Evolutionary conservation across 2,113 vertebrate species (phyloP).

Genomic region (Lipotes vexillifer): DNA sequence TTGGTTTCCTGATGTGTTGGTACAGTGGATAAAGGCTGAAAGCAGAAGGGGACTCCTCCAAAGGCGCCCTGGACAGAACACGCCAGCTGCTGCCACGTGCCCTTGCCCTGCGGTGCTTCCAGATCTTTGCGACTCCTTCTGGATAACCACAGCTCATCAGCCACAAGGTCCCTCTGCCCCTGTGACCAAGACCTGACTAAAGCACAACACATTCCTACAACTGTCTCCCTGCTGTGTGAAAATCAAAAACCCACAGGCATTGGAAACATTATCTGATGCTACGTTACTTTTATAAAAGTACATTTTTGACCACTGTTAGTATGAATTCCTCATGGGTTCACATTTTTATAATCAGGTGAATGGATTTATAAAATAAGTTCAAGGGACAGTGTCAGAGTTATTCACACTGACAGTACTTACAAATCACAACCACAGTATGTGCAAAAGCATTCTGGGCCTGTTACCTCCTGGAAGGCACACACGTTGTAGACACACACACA

Average conservation of each 20-base stretch:
- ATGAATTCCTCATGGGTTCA: not conserved
- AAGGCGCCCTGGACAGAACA: not conserved
- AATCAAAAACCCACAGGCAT: not conserved
- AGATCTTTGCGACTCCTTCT: not conserved
- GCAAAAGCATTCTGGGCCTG: not conserved
- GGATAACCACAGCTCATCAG: not conserved
- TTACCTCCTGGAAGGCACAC: not conserved
- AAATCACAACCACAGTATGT: not conserved
- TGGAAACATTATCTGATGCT: not conserved
- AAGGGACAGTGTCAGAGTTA: not conserved
- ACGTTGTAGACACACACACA: not conserved
- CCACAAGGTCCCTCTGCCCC: not conserved
- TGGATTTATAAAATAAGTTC: not conserved
- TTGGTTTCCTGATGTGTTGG: not conserved
- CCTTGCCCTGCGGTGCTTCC: fast-evolving
- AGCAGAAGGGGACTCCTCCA: not conserved
- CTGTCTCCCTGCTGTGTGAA: not conserved
- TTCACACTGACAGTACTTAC: not conserved
- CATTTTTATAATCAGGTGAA: not conserved
- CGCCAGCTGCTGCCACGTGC: fast-evolving
- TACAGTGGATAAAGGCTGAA: too few species aligned
- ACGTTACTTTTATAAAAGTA: not conserved
- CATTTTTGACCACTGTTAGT: not conserved
- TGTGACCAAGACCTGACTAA: not conserved
- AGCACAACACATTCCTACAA: not conserved